Evolutionary conservation across 1,140 invertebrate genomes (phyloP).

Genomic region (Dinothrombium tinctorium): DNA sequence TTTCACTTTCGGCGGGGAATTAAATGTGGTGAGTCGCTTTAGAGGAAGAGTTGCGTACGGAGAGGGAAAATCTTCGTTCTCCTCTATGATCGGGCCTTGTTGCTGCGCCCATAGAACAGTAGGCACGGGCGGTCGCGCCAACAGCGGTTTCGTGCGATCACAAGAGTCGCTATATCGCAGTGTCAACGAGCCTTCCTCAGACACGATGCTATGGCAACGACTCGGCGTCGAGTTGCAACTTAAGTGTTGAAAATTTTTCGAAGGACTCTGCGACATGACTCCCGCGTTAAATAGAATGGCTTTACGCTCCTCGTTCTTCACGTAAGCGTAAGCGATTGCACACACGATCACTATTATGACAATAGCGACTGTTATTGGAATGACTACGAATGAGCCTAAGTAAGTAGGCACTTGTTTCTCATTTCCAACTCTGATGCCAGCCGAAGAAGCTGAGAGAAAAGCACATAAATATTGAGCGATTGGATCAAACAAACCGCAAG

Average conservation of each 20-base stretch:
- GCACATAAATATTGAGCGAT: background rate
- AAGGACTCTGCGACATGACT: slow-evolving; percentile 3
- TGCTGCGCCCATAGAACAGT: slow-evolving; percentile 9
- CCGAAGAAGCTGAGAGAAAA: too few species aligned
- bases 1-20: background rate
- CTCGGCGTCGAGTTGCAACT: background rate
- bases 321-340: slow-evolving; percentile 14
- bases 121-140: slow-evolving; percentile 3
- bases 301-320: slow-evolving; percentile 14
- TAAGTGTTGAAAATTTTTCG: slow-evolving; percentile 11
- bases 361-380: slow-evolving; percentile 13
- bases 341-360: slow-evolving; percentile 15
- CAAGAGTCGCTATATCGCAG: slow-evolving; percentile 9
- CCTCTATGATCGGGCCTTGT: slow-evolving; percentile 10
- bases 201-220: slow-evolving; percentile 1
- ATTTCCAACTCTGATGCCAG: too few species aligned
- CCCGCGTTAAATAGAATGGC: background rate
- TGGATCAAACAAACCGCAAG: slow-evolving; percentile 1
- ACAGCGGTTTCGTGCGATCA: slow-evolving; percentile 6
- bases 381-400: slow-evolving; percentile 12
- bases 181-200: slow-evolving; percentile 9
- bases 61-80: slow-evolving; percentile 10
- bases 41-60: slow-evolving; percentile 15
- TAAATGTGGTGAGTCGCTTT: background rate
- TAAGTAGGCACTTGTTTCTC: slow-evolving; percentile 12